Percentiles rank a stretch among this genome's conserved stretches.
Evolutionary conservation across 2,888 invertebrate genomes (phyloP).

Genomic region (Leptinotarsa haldemani): DNA sequence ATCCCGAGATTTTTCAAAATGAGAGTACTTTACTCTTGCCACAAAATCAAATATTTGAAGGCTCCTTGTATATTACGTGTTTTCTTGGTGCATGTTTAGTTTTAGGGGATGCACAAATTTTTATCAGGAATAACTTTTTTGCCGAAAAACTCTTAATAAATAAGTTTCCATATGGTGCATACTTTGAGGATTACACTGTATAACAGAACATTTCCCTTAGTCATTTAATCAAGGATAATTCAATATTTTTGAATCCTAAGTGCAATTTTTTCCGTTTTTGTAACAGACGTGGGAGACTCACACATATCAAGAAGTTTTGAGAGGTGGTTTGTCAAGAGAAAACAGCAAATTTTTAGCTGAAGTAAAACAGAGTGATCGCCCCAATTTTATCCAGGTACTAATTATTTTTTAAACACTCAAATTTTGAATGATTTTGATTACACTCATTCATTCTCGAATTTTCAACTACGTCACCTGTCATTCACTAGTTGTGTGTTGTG

Average conservation of each 20-base stretch:
- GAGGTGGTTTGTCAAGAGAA: slow-evolving; percentile 49
- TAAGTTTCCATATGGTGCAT: too few species aligned
- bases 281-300: slow-evolving; percentile 43
- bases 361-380: slow-evolving; percentile 41
- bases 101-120: too few species aligned
- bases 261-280: slow-evolving; percentile 13
- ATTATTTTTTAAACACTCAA: neutral
- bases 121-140: too few species aligned
- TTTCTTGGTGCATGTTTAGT: too few species aligned
- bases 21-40: too few species aligned
- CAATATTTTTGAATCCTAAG: slow-evolving; percentile 21
- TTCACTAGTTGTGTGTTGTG: slow-evolving; percentile 29
- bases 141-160: too few species aligned
- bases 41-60: too few species aligned
- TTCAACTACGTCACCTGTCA: neutral
- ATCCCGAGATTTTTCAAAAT: too few species aligned
- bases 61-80: too few species aligned
- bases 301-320: slow-evolving; percentile 46
- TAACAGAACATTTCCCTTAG: neutral
- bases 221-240: neutral
- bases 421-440: neutral
- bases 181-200: too few species aligned
- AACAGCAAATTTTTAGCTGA: slow-evolving; percentile 45
- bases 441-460: slow-evolving; percentile 15
- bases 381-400: slow-evolving; percentile 49